Conservation (phyloP, 2,888 invertebrate genomes). For the Byasa hedistus region DNA sequence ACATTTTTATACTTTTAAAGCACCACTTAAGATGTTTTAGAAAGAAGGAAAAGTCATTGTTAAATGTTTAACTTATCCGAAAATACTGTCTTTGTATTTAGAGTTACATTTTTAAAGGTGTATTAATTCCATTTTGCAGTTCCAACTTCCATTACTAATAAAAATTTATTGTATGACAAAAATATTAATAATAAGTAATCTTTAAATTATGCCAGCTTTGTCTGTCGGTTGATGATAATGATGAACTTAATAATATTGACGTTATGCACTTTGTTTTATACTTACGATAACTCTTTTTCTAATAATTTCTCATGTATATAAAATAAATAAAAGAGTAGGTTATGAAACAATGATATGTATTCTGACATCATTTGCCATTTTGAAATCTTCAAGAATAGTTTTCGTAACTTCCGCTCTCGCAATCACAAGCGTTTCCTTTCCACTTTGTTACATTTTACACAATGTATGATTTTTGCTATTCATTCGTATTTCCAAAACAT, state of each 20-base stretch:
- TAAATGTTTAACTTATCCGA: neutral
- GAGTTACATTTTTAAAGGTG: no score
- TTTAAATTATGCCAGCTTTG: no score
- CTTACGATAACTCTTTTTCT: no score
- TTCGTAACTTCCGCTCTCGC: conserved; percentile 24
- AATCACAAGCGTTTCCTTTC: conserved; percentile 29
- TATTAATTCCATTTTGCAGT: no score
- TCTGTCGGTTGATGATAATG: no score
- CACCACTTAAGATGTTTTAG: conserved; percentile 31
- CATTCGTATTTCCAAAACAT: neutral
- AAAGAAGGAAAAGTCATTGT: conserved; percentile 27
- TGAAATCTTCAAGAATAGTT: conserved; percentile 26
- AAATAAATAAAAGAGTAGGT: neutral
- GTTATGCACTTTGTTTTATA: no score
- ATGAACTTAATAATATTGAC: no score
- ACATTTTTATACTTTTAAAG: conserved; percentile 47
- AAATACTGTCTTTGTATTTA: no score
- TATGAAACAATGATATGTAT: conserved; percentile 13
- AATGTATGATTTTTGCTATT: conserved; percentile 7
- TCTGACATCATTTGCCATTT: conserved; percentile 4
- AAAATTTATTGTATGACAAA: no score
- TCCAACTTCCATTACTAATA: no score
- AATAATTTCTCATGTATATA: no score
- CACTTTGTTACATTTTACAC: conserved; percentile 23
- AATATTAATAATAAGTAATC: no score